Percentiles rank a stretch among this genome's conserved stretches.
Evolutionary conservation across 2,797 vertebrate species (phyloP).

Genomic region (Tauraco hartlaubi): DNA sequence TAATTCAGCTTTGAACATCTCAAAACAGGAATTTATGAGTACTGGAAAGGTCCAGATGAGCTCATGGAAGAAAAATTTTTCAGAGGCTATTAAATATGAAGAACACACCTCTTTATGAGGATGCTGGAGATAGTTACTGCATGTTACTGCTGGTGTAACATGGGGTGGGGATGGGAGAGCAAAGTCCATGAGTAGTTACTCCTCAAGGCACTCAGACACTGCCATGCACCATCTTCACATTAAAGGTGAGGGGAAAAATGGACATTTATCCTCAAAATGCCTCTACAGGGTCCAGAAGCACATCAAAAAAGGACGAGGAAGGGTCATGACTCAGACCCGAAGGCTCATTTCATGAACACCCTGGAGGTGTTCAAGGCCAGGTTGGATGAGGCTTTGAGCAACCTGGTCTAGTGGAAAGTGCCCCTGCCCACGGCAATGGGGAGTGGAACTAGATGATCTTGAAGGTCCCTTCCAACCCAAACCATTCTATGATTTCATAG

Average conservation of each 20-base stretch:
- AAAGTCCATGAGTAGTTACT: too few species aligned
- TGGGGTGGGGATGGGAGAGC: too few species aligned
- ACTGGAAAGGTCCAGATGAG: neutral
- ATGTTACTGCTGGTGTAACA: too few species aligned
- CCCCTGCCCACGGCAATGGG: too few species aligned
- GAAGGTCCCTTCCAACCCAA: too few species aligned
- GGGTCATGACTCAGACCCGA: accelerated
- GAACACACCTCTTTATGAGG: neutral
- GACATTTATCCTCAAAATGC: neutral
- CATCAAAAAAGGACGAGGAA: accelerated
- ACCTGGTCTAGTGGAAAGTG: too few species aligned
- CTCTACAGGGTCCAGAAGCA: accelerated
- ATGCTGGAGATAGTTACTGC: too few species aligned
- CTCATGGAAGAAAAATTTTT: accelerated
- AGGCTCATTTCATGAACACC: neutral
- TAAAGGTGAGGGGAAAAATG: accelerated
- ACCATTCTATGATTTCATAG: neutral
- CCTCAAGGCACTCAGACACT: neutral
- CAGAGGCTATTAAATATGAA: accelerated
- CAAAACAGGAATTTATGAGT: accelerated
- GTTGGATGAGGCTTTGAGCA: too few species aligned
- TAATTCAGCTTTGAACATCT: neutral
- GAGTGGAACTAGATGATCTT: too few species aligned
- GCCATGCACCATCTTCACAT: neutral
- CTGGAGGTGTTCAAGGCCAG: too few species aligned